phyloP scores from a whole-genome alignment of 2,113 vertebrate genomes.

The Embiotoca jacksoni region DNA sequence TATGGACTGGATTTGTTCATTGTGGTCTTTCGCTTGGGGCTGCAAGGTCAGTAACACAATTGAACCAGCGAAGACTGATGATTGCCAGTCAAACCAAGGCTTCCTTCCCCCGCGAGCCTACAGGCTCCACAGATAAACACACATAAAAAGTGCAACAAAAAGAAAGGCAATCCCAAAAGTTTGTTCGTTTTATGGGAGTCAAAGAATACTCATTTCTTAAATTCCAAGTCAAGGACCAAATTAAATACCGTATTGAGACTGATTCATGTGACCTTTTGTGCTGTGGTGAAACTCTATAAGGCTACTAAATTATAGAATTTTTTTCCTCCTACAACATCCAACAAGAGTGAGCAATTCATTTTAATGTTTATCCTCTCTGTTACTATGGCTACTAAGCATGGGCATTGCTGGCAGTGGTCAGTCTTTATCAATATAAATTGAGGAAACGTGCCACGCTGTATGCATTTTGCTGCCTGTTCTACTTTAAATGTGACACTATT shows the following conservation, averaged over 20 bases:
- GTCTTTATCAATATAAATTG: conserved; percentile 26
- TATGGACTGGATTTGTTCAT: conserved; percentile 65
- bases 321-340: background rate
- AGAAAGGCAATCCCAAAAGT: conserved; percentile 2
- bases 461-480: conserved; percentile 5
- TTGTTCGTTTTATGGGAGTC: background rate
- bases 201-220: background rate
- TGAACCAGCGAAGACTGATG: conserved; percentile 66
- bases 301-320: no score
- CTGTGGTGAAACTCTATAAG: background rate
- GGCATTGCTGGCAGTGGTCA: background rate
- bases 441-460: conserved; percentile 4
- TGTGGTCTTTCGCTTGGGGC: conserved; percentile 60
- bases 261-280: background rate
- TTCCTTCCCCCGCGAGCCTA: conserved; percentile 7
- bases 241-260: conserved; percentile 3
- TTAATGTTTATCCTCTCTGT: conserved; percentile 11
- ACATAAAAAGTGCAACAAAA: conserved; percentile 8
- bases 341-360: background rate
- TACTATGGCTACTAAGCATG: background rate
- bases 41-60: conserved; percentile 56
- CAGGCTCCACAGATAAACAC: conserved; percentile 9
- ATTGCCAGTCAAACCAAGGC: conserved; percentile 52
- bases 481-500: conserved; percentile 15
- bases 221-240: background rate